Evolutionary conservation across 2,113 vertebrate genomes (phyloP), one percentile per base, ranked within the genome.

Genomic region (Trochalopteron elliotii): DNA sequence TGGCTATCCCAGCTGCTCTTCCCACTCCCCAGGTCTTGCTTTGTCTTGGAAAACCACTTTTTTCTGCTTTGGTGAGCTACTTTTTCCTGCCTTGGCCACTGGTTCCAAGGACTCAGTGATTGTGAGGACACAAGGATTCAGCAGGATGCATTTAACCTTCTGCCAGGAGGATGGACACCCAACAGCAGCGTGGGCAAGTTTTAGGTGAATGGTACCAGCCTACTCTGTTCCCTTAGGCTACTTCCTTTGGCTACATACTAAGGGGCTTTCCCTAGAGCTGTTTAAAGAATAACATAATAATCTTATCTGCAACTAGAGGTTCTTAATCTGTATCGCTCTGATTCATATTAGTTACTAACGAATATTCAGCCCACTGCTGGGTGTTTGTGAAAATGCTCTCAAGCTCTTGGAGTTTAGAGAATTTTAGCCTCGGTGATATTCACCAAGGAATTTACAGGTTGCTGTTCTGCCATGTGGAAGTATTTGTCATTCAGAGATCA

Each of bases 241-340:
- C 22, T 64, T 93, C 71, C 82, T 84, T 81, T 59, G 39, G 53
- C 91, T 71, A 63, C 49, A 42, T 12, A 23, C 22, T 53, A 57
- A 87, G 64, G n/a, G 89, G 47, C 17, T 86, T 76, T 89, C 64
- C 85, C 82, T 80, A 80, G 71, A 91, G 33, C 44, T 83, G 59
- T 59, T 83, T 86, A 91, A 92, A 93, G 79, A 86, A 49, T n/a
- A 77, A 93, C 49, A 78, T 74, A 85, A 94, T 72, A 83, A 91
- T 31, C 60, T 80, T 72, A 88, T 90, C 79, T 95, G 22, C 72
- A 94, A 50, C 44, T 42, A 47, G 35, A 88, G 88, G 13, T 75
- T 71, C 56, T 81, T 65, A 80, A 89, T 93, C 68, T 60, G 37
- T 37, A 78, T 68, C 16, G 30, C 79, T 64, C n/a, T 57, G 56